Evolutionary conservation across 2,888 invertebrate genomes (phyloP).

Genomic region (Peribatodes rhomboidaria): DNA sequence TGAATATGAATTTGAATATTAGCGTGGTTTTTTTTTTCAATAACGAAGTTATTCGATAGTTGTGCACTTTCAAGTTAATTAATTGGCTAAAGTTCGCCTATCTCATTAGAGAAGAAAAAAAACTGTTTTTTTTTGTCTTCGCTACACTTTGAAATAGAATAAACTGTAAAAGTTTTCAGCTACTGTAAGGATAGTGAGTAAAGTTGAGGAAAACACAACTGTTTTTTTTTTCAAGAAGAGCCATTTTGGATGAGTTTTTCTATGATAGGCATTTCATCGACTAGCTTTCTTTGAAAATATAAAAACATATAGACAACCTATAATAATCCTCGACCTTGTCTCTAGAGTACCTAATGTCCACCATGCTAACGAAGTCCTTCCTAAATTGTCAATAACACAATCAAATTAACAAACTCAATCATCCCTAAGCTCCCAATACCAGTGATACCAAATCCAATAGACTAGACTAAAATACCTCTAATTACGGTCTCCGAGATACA

Average conservation of each 20-base stretch:
- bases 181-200: no score
- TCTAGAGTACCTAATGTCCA: neutral
- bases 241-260: neutral
- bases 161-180: no score
- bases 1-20: no score
- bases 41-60: no score
- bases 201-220: no score
- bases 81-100: no score
- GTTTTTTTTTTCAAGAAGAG: no score
- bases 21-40: no score
- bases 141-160: no score
- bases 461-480: constrained; percentile 42
- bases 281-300: neutral
- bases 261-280: neutral
- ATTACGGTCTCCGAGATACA: constrained; percentile 44
- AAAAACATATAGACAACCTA: neutral
- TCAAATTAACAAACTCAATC: constrained; percentile 33
- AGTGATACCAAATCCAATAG: constrained; percentile 37
- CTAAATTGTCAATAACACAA: constrained; percentile 16
- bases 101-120: no score
- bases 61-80: no score
- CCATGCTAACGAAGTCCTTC: constrained; percentile 5
- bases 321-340: neutral
- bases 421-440: constrained; percentile 4
- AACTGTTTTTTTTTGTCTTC: no score